Evolutionary conservation across 2,888 invertebrate genomes (phyloP).

Genomic region (Spisula subtruncata): DNA sequence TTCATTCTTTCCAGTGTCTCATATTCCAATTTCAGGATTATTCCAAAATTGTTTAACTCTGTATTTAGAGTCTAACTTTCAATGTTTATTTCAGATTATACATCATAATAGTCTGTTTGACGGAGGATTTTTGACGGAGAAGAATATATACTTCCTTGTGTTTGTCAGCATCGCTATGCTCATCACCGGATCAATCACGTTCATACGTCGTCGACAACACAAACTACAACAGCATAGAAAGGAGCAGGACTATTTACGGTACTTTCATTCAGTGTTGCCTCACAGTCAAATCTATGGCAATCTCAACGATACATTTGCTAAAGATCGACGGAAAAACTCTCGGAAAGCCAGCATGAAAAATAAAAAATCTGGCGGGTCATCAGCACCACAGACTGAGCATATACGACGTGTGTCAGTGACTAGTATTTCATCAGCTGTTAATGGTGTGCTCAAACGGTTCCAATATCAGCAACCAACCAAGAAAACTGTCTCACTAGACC

Average conservation of each 20-base stretch:
- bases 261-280: constrained; percentile 49
- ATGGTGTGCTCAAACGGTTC: background rate
- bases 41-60: no score
- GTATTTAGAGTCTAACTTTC: no score
- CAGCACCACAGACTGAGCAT: background rate
- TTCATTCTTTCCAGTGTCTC: no score
- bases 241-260: constrained; percentile 44
- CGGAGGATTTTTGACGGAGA: constrained; percentile 34
- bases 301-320: constrained; percentile 36
- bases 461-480: constrained; percentile 3
- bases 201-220: constrained; percentile 39
- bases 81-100: background rate
- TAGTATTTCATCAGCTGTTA: background rate
- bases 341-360: background rate
- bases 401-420: constrained; percentile 12
- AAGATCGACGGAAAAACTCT: constrained; percentile 28
- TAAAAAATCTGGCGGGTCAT: no score
- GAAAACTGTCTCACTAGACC: constrained; percentile 7
- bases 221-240: constrained; percentile 35
- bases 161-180: constrained; percentile 25
- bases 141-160: constrained; percentile 44
- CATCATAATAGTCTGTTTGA: constrained; percentile 10
- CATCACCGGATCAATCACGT: constrained; percentile 14
- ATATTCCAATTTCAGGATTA: no score
- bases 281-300: constrained; percentile 56